Percentiles rank a stretch among this genome's conserved stretches.
Conservation (phyloP, 2,797 vertebrate species). For the Micropoecilia bifurca region DNA sequence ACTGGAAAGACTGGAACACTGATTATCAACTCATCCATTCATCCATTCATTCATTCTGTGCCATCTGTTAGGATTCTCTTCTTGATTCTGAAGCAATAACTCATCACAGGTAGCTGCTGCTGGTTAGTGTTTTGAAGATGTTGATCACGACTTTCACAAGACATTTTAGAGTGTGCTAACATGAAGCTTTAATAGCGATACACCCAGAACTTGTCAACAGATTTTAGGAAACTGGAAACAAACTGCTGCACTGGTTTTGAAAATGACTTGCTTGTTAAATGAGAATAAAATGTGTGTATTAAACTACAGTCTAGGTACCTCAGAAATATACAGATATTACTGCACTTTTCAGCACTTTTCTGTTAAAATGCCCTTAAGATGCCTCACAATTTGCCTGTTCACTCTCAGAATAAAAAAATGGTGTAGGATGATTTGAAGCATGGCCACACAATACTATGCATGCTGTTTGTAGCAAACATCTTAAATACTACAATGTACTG, state of each 20-base stretch:
- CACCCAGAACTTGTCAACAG: slow-evolving; percentile 35
- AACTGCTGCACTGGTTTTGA: slow-evolving; percentile 32
- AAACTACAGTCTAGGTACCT: slow-evolving; percentile 19
- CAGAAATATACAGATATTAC: slow-evolving; percentile 10
- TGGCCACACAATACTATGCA: slow-evolving; percentile 63
- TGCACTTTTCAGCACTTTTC: slow-evolving; percentile 31
- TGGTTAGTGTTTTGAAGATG: slow-evolving; percentile 39
- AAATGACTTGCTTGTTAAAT: slow-evolving; percentile 28
- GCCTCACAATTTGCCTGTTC: slow-evolving; percentile 60
- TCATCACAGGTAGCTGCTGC: slow-evolving; percentile 22
- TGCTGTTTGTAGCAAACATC: slow-evolving; percentile 51
- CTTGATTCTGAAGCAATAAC: slow-evolving; percentile 15
- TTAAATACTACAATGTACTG: slow-evolving; percentile 31
- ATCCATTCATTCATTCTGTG: slow-evolving; percentile 52
- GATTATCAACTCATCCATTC: slow-evolving; percentile 36
- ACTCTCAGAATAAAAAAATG: slow-evolving; percentile 18
- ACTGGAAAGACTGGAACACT: slow-evolving; percentile 25
- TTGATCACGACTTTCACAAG: slow-evolving; percentile 43
- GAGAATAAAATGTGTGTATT: slow-evolving; percentile 14
- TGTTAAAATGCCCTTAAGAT: slow-evolving; percentile 43
- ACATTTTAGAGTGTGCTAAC: slow-evolving; percentile 28
- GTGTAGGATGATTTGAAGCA: slow-evolving; percentile 60
- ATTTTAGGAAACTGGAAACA: slow-evolving; percentile 44
- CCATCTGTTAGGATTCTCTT: slow-evolving; percentile 45
- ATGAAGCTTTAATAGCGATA: slow-evolving; percentile 33